Evolutionary conservation across 1,140 invertebrate genomes (phyloP), one percentile per base, ranked within the genome.

Genomic region (Pectinophora gossypiella): DNA sequence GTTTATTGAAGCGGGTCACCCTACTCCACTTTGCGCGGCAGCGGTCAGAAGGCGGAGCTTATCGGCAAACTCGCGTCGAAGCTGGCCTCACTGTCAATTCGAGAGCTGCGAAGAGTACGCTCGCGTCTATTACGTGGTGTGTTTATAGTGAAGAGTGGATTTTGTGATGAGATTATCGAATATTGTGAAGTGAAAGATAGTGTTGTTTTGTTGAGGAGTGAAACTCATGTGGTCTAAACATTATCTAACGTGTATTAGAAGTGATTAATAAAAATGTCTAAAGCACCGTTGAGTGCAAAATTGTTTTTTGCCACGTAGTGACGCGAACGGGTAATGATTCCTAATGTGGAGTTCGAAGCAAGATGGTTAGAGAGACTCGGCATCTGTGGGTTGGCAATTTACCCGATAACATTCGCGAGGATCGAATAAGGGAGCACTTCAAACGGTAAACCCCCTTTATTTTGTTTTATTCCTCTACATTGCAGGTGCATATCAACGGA

Each of bases 331-430:
- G 81, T 87, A 87, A 87, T 87, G 85, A 87, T 86, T 88, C 85
- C 85, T 88, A 87, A 87, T 88, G 85, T 86, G 84, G 85, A 86
- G 84, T 76, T 85, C 60, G 83, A 81, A 85, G 83, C 94, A 97
- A 95, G 94, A 99, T 99, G 97, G 97, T 99, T 95, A 97, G 97
- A 95, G 97, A 98, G 95, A 98, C 97, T 93, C 96, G 97, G 93
- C 97, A 99, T 92, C 94, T 98, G 91, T 98, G 97, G 96, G 96
- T 99, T 93, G 97, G 97, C 94, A 98, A 99, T 95, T 95, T 99
- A 93, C 96, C 97, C 93, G 97, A 98, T 93, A 98, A 97, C 92
- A 96, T 97, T 91, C 94, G 94, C 82, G 96, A 98, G 91, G 96
- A 97, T 88, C 92, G 94, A 88, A 96, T 97, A 90, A 92, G 94